Percentiles rank a stretch among this genome's conserved stretches.
Evolutionary conservation across 2,888 invertebrate genomes (phyloP).

Genomic region (Seira musarum): DNA sequence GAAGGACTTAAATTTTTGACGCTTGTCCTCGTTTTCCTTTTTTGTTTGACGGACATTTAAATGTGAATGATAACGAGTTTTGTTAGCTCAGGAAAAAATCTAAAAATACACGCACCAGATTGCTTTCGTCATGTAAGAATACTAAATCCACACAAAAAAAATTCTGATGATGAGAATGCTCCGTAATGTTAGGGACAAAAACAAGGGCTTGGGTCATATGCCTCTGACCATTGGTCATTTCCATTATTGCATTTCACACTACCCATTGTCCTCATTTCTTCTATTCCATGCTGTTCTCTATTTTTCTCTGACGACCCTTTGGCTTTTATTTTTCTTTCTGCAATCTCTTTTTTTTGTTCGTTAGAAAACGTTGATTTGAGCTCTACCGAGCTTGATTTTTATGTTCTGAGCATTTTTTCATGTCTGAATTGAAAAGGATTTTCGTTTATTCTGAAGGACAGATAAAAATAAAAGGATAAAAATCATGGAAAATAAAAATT

Average conservation of each 20-base stretch:
- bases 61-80: background rate
- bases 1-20: background rate
- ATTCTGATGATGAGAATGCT: background rate
- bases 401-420: background rate
- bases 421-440: background rate
- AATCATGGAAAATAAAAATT: background rate
- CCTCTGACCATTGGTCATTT: constrained; percentile 62
- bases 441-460: background rate
- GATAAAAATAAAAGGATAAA: constrained; percentile 1
- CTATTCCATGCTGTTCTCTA: constrained; percentile 38
- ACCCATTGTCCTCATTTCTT: constrained; percentile 27
- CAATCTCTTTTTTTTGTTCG: constrained; percentile 30
- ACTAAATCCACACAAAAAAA: too few relatives aligned
- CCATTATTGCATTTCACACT: constrained; percentile 25
- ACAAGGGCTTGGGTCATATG: constrained; percentile 60
- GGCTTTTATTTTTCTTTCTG: constrained; percentile 26
- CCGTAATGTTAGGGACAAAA: constrained; percentile 37
- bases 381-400: too few relatives aligned
- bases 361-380: background rate
- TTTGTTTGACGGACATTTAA: background rate
- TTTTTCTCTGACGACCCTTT: constrained; percentile 43
- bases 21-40: background rate
- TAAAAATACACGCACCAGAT: background rate
- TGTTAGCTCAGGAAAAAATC: background rate
- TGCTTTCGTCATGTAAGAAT: background rate